Base-by-base conservation (phyloP, 1,140 invertebrate species). In the Phenacoccus solenopsis region DNA sequence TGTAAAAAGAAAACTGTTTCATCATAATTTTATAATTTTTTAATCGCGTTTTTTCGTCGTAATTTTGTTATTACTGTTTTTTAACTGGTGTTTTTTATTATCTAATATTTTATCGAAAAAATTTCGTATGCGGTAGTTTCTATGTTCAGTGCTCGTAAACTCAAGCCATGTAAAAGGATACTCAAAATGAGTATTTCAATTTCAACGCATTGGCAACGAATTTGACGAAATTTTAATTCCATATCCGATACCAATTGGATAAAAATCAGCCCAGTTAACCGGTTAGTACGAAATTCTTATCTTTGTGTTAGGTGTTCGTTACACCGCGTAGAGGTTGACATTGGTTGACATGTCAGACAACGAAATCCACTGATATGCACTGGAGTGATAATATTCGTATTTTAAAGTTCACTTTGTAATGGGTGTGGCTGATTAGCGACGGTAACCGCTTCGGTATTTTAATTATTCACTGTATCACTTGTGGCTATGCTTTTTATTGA, bases 131-230 rank as follows among this genome's bases (percentile, higher is more conserved):
- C 20, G 38, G 13, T 49, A 4, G 38, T 49, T 49, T n/a, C n/a
- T 49, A 49, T 49, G 38, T 49, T 49, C 38, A n/a, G 38, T 49
- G 38, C 20, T 16, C 3, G 38, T 49, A n/a, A 49, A 49, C 38
- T n/a, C 20, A n/a, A 49, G 20, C 38, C 13, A 49, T 49, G 38
- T 49, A 49, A 49, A 49, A 10, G 12, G 38, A 49, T 49, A 49
- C 38, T 49, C 38, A 49, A 49, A 49, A 49, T 49, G 38, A 49
- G 38, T 49, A 49, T 49, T 49, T 49, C 38, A n/a, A 49, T 49
- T 49, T 3, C 13, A 32, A 5, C 5, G 30, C 30, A n/a, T 49
- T 49, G 38, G 16, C 3, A n/a, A 49, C 12, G 20, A 49, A 49
- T 49, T 49, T 49, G 38, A 49, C 38, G 20, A 10, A 16, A 49